These are phyloP conservation scores for Catamblyrhynchus diadema DNA, from an alignment of 2,797 vertebrate species.

Conservation along the genomic window DNA sequence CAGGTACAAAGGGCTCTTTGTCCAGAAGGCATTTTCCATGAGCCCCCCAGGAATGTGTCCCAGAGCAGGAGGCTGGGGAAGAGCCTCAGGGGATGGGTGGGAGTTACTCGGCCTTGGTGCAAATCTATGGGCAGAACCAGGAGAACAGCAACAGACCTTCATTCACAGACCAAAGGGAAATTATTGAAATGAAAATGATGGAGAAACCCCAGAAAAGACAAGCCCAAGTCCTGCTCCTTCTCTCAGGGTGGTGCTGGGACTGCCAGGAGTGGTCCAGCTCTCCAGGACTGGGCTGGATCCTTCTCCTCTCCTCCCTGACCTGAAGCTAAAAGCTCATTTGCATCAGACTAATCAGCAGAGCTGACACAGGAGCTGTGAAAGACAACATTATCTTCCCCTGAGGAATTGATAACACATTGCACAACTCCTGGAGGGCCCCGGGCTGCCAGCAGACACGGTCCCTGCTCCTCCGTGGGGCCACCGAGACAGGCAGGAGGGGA, in stretches of 20 bases:
- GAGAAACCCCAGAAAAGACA: neutral
- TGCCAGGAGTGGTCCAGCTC: neutral
- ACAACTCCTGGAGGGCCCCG: neutral
- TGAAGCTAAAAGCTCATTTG: neutral
- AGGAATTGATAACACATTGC: neutral
- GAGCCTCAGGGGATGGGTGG: rapidly evolving
- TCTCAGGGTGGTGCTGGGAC: neutral
- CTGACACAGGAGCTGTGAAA: neutral
- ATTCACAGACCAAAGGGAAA: neutral
- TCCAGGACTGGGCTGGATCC: neutral
- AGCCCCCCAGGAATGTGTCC: neutral
- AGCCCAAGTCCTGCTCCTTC: neutral
- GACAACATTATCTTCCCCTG: neutral
- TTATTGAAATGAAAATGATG: neutral
- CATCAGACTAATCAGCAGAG: neutral
- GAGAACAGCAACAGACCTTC: rapidly evolving
- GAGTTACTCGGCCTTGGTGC: neutral
- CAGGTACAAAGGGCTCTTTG: neutral
- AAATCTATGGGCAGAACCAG: neutral
- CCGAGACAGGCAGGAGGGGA: neutral
- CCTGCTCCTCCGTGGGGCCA: neutral
- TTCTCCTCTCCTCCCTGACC: neutral
- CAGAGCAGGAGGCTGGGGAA: neutral
- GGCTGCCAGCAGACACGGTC: neutral
- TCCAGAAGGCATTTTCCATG: rapidly evolving